Percentiles rank a stretch among this genome's conserved stretches.
Conservation (phyloP, 2,797 vertebrate species). For the Epinephelus coioides region DNA sequence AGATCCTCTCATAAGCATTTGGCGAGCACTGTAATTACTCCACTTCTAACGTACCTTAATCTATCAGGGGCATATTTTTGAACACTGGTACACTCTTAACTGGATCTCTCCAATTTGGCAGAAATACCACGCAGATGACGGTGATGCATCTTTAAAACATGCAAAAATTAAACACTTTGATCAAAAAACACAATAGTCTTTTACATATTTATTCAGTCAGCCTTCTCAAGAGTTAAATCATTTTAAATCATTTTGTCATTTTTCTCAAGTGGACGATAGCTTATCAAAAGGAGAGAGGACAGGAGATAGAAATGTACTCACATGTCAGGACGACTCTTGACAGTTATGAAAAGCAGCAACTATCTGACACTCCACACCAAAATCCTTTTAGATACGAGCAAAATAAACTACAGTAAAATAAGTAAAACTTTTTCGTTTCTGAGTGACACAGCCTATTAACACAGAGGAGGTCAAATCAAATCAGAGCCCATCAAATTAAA, state of each 20-base stretch:
- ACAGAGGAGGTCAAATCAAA: slow-evolving; percentile 64
- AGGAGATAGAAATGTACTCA: slow-evolving; percentile 21
- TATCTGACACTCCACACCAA: neutral
- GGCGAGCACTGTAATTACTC: neutral
- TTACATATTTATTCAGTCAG: slow-evolving; percentile 1
- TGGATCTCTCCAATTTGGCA: neutral
- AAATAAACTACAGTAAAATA: slow-evolving; percentile 28
- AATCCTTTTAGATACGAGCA: slow-evolving; percentile 22
- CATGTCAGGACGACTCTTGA: slow-evolving; percentile 26
- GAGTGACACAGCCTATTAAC: slow-evolving; percentile 68
- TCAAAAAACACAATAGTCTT: neutral
- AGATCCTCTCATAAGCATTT: neutral
- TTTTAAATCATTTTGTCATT: too few species aligned
- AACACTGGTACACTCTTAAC: neutral
- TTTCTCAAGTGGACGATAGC: neutral
- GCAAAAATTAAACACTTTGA: neutral
- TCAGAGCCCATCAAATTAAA: slow-evolving; percentile 69
- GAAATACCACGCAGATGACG: neutral
- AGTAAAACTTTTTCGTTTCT: slow-evolving; percentile 40
- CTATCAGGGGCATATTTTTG: neutral
- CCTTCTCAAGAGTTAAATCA: neutral
- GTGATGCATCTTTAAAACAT: slow-evolving; percentile 6
- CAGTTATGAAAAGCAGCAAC: slow-evolving; percentile 19
- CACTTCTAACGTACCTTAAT: neutral
- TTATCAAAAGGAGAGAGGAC: slow-evolving; percentile 8